Evolutionary conservation across 2,113 vertebrate genomes (phyloP), one percentile per base, ranked within the genome.

Genomic region (Castor canadensis): DNA sequence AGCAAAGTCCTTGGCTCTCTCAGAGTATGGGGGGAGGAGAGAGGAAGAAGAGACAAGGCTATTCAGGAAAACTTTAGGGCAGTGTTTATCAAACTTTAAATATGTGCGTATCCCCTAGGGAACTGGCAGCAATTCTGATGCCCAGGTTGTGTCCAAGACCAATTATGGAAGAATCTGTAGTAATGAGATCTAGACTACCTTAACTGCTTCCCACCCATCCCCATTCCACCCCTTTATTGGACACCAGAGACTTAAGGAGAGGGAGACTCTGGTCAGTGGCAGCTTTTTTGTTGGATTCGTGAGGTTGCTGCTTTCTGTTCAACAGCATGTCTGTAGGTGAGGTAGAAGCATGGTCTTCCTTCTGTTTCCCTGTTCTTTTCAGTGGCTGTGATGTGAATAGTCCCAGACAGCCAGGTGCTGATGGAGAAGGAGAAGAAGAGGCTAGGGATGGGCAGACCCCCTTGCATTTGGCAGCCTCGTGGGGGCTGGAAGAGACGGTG

Each of bases 341-440:
- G 24, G 47, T 56, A 2, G 60, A 67, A 17, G 22, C 40, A 0
- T 26, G 4, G n/a, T 75, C 32, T 35, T 8, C 56, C 15, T 69
- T 35, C 54, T 38, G 3, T 58, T 87, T 60, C 52, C 54, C 32
- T 58, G 79, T 94, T 93, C 64, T 75, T 91, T 96, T 58, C 92
- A 99, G 99, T 96, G 99, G 99, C 35, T 99, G 99, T 97, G 99
- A 99, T 10, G 99, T 99, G 89, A 99, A 99, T 92, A 99, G 99
- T 97, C 98, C 99, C 9, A 98, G 99, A 88, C 98, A 98, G 76
- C 99, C 99, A 1, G 99, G 99, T 30, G 98, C 99, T 0, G 99
- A 99, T 24, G 99, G 99, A 49, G 99, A 99, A 97, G 99, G 99
- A 80, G 99, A 99, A 35, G 99, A 99, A 94, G 99, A 99, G 96